phyloP scores from a whole-genome alignment of 1,140 invertebrate genomes.

The Neuroterus valhalla region DNA sequence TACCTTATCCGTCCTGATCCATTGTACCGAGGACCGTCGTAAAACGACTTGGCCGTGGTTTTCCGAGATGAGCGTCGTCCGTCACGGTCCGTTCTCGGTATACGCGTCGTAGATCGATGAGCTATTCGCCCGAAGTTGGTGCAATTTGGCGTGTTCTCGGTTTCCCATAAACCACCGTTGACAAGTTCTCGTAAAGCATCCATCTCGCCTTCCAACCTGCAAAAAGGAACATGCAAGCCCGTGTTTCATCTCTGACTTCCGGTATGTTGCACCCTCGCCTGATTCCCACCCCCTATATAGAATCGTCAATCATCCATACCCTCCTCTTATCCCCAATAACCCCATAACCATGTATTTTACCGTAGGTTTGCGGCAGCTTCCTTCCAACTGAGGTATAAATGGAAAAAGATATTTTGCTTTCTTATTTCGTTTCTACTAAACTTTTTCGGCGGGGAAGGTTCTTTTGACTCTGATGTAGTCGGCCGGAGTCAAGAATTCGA shows the following conservation, averaged over 20 bases:
- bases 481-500: no score
- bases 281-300: background rate
- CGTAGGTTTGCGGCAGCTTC: background rate
- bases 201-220: slow-evolving; percentile 32
- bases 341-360: slow-evolving; percentile 9
- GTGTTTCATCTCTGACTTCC: slow-evolving; percentile 33
- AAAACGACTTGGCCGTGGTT: slow-evolving; percentile 58
- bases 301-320: slow-evolving; percentile 16
- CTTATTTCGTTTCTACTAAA: background rate
- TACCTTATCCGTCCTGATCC: slow-evolving; percentile 51
- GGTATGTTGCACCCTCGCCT: slow-evolving; percentile 9
- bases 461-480: no score
- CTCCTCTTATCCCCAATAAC: background rate
- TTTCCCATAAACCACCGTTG: slow-evolving; percentile 56
- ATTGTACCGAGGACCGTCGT: slow-evolving; percentile 53
- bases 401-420: background rate
- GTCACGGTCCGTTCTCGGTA: slow-evolving; percentile 52
- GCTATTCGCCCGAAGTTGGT: slow-evolving; percentile 54
- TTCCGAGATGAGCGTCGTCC: slow-evolving; percentile 54
- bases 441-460: background rate
- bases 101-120: slow-evolving; percentile 53
- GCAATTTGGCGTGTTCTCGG: slow-evolving; percentile 53
- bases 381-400: background rate
- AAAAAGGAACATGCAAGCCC: slow-evolving; percentile 32
- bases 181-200: slow-evolving; percentile 57